Evolutionary conservation across 2,888 invertebrate species (phyloP).

Genomic region (Drosophila hamatofila): DNA sequence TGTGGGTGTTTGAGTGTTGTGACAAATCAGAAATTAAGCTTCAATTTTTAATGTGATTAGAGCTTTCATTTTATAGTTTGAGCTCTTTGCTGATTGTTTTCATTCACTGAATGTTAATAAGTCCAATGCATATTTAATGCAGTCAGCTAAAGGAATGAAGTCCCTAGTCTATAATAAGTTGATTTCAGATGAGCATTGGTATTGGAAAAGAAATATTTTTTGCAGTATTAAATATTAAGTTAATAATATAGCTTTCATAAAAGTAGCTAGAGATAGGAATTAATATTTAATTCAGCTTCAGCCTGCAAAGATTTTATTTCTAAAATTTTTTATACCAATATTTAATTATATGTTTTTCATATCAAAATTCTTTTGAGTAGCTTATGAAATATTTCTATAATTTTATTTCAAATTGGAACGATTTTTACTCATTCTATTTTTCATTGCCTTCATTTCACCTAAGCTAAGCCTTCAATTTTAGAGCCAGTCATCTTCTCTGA

Average conservation of each 20-base stretch:
- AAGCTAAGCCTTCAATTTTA: background rate
- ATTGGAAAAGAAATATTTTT: background rate
- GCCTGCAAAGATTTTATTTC: background rate
- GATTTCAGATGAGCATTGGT: too few species aligned
- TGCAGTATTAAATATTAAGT: too few species aligned
- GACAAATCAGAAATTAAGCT: slow-evolving; percentile 46
- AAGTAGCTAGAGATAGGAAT: background rate
- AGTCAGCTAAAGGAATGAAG: background rate
- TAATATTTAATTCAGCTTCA: background rate
- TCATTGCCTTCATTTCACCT: background rate
- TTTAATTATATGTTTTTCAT: too few species aligned
- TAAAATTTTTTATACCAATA: too few species aligned
- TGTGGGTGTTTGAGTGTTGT: slow-evolving; percentile 6
- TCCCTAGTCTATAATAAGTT: background rate
- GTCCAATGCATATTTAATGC: slow-evolving; percentile 8
- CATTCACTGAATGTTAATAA: slow-evolving; percentile 26
- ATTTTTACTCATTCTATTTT: background rate
- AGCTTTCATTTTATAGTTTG: background rate
- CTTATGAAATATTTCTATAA: too few species aligned
- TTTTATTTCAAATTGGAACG: background rate
- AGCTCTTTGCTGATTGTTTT: slow-evolving; percentile 53
- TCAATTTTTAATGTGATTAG: slow-evolving; percentile 49
- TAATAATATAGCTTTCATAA: background rate
- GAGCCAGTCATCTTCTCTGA: background rate
- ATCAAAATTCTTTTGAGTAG: too few species aligned